Conservation (phyloP, 2,888 invertebrate species). For the Sinopyrophorus schimmeli region DNA sequence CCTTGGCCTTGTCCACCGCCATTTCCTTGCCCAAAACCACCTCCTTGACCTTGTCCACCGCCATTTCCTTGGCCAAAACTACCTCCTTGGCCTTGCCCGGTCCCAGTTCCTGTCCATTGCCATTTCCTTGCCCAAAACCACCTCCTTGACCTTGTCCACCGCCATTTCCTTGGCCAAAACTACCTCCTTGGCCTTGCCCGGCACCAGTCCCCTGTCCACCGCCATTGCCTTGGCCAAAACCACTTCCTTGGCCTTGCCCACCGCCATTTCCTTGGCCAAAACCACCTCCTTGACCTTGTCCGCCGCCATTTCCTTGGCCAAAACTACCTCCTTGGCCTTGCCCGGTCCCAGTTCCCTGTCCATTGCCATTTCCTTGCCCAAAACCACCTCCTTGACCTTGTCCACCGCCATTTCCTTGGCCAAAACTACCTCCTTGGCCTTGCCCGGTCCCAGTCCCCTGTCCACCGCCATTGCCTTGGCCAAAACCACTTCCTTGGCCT, state of each 20-base stretch:
- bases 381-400: not conserved
- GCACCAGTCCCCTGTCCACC: too few relatives aligned
- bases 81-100: too few relatives aligned
- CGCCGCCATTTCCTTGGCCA: not conserved
- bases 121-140: not conserved
- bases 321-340: too few relatives aligned
- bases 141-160: too few relatives aligned
- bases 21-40: not conserved
- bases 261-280: too few relatives aligned
- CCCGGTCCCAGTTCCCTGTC: too few relatives aligned
- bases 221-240: too few relatives aligned
- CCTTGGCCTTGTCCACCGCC: not conserved
- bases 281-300: not conserved
- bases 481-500: not conserved
- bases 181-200: too few relatives aligned
- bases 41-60: not conserved
- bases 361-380: not conserved
- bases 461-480: slow-evolving; percentile 3
- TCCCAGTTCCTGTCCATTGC: too few relatives aligned
- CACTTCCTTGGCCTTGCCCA: too few relatives aligned
- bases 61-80: too few relatives aligned
- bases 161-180: too few relatives aligned
- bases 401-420: not conserved
- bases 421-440: not conserved
- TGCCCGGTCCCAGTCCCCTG: not conserved